Evolutionary conservation across 2,888 invertebrate genomes (phyloP).

Genomic region (Gastrophysa polygoni): DNA sequence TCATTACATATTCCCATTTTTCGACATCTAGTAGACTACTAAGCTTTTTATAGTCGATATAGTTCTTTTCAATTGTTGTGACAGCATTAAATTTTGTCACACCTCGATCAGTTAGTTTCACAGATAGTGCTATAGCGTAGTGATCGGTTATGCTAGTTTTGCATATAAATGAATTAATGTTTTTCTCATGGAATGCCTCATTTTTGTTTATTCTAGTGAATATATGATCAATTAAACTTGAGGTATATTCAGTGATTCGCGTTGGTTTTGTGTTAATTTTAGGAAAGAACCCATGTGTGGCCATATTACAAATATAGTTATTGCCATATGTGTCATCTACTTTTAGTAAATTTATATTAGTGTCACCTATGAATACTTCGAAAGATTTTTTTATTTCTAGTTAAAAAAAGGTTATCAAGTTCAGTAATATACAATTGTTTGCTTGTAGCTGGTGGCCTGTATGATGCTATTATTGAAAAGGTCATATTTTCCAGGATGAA

Average conservation of each 20-base stretch:
- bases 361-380: conserved; percentile 4
- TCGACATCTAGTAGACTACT: neutral
- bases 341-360: conserved; percentile 4
- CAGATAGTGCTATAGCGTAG: conserved; percentile 4
- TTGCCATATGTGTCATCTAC: neutral
- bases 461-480: neutral
- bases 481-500: neutral
- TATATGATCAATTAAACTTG: neutral
- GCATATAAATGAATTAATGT: conserved; percentile 20
- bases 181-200: conserved; percentile 5
- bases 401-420: conserved; percentile 10
- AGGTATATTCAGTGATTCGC: neutral
- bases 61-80: conserved; percentile 9
- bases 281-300: neutral
- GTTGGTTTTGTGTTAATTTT: conserved; percentile 4
- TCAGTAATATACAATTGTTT: conserved; percentile 7
- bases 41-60: conserved; percentile 2
- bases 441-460: conserved; percentile 5
- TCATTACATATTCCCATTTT: neutral
- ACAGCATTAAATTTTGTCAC: conserved; percentile 8
- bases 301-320: conserved; percentile 1
- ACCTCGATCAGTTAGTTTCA: conserved; percentile 6
- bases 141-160: conserved; percentile 4
- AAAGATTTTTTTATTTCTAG: conserved; percentile 5
- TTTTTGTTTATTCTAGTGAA: neutral